Evolutionary conservation across 2,797 vertebrate genomes (phyloP).

Genomic region (Hippopotamyrus pictus): DNA sequence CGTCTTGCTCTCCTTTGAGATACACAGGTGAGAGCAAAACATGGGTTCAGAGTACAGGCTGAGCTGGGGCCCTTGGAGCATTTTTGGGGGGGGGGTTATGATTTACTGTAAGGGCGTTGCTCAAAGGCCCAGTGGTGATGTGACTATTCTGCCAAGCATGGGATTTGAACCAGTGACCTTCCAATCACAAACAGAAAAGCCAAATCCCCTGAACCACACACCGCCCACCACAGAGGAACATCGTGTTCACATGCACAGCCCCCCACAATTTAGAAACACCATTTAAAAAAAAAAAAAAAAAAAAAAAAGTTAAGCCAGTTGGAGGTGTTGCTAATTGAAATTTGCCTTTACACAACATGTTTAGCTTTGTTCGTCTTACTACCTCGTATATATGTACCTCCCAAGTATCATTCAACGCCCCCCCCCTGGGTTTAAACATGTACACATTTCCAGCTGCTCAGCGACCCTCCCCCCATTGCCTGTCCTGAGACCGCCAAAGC

Average conservation of each 20-base stretch:
- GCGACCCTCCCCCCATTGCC: background rate
- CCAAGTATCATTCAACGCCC: background rate
- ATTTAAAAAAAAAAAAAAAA: background rate
- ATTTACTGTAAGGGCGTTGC: background rate
- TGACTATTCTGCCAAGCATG: background rate
- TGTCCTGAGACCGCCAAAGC: background rate
- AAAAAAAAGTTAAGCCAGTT: background rate
- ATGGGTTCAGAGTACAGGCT: background rate
- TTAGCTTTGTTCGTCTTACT: background rate
- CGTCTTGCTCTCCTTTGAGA: background rate
- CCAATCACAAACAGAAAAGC: background rate
- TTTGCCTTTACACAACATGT: background rate
- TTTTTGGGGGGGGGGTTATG: background rate
- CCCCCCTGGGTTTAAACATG: background rate
- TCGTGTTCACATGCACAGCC: background rate
- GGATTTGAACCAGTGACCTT: background rate
- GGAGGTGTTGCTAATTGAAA: background rate
- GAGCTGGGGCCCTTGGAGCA: background rate
- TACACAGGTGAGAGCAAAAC: background rate
- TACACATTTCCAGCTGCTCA: background rate
- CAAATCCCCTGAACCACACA: background rate
- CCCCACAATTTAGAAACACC: background rate
- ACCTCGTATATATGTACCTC: background rate
- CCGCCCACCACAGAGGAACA: background rate
- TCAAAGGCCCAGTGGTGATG: background rate